Conservation (phyloP, 2,888 invertebrate species). For the Erannis defoliaria region DNA sequence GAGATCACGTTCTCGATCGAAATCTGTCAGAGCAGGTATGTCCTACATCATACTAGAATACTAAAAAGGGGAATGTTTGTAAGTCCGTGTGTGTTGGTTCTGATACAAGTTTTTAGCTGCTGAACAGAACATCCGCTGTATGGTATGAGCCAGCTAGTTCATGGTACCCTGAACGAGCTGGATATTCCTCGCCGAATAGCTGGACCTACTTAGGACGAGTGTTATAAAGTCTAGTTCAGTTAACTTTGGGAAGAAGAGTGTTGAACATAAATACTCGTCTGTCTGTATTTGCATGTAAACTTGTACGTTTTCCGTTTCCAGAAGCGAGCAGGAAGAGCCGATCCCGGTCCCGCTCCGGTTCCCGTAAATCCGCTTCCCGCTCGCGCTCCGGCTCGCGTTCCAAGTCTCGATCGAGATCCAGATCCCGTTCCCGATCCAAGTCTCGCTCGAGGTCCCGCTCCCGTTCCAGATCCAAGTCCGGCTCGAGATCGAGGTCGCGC, state of each 20-base stretch:
- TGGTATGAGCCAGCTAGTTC: too few relatives aligned
- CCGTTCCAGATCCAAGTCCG: slow-evolving; percentile 3
- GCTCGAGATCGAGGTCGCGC: slow-evolving; percentile 21
- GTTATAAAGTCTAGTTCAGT: too few relatives aligned
- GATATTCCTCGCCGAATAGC: too few relatives aligned
- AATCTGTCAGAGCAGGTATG: slow-evolving; percentile 55
- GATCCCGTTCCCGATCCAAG: slow-evolving; percentile 23
- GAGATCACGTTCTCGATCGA: slow-evolving; percentile 58
- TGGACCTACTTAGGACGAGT: too few relatives aligned
- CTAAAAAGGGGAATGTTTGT: too few relatives aligned
- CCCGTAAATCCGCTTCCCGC: slow-evolving; percentile 45
- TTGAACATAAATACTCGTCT: too few relatives aligned
- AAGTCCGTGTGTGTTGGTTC: too few relatives aligned
- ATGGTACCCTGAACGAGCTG: too few relatives aligned
- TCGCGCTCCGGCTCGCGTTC: slow-evolving; percentile 50
- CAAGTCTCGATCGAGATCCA: slow-evolving; percentile 47
- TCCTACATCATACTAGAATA: not conserved
- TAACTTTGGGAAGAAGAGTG: too few relatives aligned
- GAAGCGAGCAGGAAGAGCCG: slow-evolving; percentile 20
- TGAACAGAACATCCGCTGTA: too few relatives aligned
- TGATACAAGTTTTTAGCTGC: too few relatives aligned
- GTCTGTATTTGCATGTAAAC: not conserved
- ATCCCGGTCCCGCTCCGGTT: slow-evolving; percentile 19
- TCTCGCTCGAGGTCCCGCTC: slow-evolving; percentile 43
- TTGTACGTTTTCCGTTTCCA: not conserved